Percentiles rank a stretch among this genome's conserved stretches.
Evolutionary conservation across 2,797 vertebrate species (phyloP).

Genomic region (Carcharodon carcharias): DNA sequence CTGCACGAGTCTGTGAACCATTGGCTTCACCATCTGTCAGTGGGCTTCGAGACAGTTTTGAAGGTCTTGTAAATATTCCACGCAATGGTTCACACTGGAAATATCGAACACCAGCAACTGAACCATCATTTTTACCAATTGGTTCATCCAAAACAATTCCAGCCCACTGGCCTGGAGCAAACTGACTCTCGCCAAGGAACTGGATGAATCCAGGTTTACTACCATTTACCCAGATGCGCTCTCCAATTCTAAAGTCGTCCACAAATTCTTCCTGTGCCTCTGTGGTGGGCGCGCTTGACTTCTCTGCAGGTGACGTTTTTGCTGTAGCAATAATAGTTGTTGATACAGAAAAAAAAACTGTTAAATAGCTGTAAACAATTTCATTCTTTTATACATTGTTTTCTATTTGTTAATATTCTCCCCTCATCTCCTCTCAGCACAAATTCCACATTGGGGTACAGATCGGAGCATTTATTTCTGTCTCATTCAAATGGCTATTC

Average conservation of each 20-base stretch:
- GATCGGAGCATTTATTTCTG: neutral
- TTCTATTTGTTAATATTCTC: neutral
- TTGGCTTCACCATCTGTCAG: slow-evolving; percentile 75
- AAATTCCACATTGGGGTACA: neutral
- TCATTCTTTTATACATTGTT: neutral
- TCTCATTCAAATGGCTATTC: neutral
- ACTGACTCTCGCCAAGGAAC: slow-evolving; percentile 85
- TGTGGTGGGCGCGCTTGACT: slow-evolving; percentile 52
- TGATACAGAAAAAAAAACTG: slow-evolving; percentile 34
- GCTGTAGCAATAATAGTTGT: slow-evolving; percentile 51
- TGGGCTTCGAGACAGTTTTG: slow-evolving; percentile 75
- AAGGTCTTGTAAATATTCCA: slow-evolving; percentile 93
- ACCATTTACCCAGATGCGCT: slow-evolving; percentile 92
- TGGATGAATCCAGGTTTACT: slow-evolving; percentile 86
- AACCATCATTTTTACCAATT: slow-evolving; percentile 94
- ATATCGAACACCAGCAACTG: slow-evolving; percentile 88
- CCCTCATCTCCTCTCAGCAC: neutral
- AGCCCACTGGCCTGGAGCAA: slow-evolving; percentile 94
- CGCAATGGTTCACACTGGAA: slow-evolving; percentile 89
- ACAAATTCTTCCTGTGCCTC: slow-evolving; percentile 64
- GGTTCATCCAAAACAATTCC: slow-evolving; percentile 91
- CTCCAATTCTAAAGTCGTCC: slow-evolving; percentile 75
- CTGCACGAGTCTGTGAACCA: slow-evolving; percentile 61
- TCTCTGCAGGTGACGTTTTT: slow-evolving; percentile 62
- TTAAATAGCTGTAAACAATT: slow-evolving; percentile 25